Evolutionary conservation across 2,888 invertebrate species (phyloP), one percentile per base, ranked within the genome.

Genomic region (Protodeltote pygarga): DNA sequence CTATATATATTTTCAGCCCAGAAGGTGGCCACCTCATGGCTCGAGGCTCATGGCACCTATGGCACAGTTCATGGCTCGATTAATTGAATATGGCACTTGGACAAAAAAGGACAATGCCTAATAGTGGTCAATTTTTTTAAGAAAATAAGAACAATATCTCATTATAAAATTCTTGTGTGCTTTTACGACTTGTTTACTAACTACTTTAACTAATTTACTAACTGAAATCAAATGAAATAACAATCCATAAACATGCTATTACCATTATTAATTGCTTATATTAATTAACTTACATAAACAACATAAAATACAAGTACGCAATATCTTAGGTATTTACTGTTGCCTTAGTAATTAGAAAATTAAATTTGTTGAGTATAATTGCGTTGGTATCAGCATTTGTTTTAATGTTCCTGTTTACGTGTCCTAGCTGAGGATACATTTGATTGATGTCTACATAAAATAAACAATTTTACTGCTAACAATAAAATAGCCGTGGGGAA

Each of bases 401-500:
- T 15, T 20, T 25, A 33, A 29, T 31, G 13, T 40, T 38, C 27
- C 19, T 49, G 52, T 67, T 60, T 39, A 57, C 41, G 31, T 21
- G 51, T 21, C 16, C 34, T 37, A 33, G 21, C 24, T 48, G n/a
- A 32, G 19, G 46, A 54, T 59, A 52, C 54, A 42, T 61, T 61
- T 71, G 74, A 76, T 69, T 63, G 53, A 75, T 73, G 69, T 59
- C 41, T 38, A 54, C 69, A 75, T 75, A 75, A 66, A 80, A 71
- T 67, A 71, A 75, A 76, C 65, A 69, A 64, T 57, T 81, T 82
- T 78, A 79, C 65, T 67, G 63, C 69, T 21, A 23, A 47, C 68
- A 69, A 71, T 81, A 78, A 79, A 79, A 71, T 50, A 9, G 54
- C 58, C 46, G 39, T 54, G 62, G 53, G 61, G 62, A 64, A 70